Evolutionary conservation across 2,113 vertebrate genomes (phyloP).

Genomic region (Cairina moschata): DNA sequence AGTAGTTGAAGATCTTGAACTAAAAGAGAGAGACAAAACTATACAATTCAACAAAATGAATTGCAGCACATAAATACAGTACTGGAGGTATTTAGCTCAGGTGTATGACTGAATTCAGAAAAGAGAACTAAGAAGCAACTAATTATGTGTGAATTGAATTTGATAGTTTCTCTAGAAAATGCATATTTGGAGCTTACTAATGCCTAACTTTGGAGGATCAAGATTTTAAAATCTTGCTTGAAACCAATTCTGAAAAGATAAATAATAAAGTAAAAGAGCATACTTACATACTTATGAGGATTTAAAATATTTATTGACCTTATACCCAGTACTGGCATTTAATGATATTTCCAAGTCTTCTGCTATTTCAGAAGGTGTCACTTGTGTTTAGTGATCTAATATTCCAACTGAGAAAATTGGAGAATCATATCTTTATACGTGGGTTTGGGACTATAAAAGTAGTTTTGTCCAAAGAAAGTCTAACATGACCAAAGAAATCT

Average conservation of each 20-base stretch:
- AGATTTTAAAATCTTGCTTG: neutral
- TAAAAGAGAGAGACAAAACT: neutral
- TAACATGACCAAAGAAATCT: neutral
- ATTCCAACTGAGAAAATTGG: neutral
- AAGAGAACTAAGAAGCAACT: neutral
- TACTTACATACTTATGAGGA: neutral
- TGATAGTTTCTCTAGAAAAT: neutral
- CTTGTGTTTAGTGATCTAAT: neutral
- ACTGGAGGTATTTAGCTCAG: neutral
- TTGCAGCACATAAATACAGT: neutral
- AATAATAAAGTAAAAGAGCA: neutral
- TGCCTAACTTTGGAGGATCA: neutral
- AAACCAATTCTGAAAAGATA: neutral
- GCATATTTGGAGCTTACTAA: neutral
- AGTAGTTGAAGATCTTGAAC: neutral
- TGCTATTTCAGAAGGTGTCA: neutral
- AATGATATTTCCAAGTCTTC: neutral
- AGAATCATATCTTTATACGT: neutral
- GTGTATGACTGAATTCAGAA: neutral
- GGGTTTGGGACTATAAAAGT: neutral
- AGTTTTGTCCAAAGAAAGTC: neutral
- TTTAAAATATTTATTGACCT: constrained; percentile 35
- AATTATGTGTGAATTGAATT: neutral
- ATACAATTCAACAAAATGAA: neutral
- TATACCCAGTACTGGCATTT: neutral